These are phyloP conservation scores for Cylas formicarius DNA, from an alignment of 1,140 invertebrate species.

Conservation along the genomic window DNA sequence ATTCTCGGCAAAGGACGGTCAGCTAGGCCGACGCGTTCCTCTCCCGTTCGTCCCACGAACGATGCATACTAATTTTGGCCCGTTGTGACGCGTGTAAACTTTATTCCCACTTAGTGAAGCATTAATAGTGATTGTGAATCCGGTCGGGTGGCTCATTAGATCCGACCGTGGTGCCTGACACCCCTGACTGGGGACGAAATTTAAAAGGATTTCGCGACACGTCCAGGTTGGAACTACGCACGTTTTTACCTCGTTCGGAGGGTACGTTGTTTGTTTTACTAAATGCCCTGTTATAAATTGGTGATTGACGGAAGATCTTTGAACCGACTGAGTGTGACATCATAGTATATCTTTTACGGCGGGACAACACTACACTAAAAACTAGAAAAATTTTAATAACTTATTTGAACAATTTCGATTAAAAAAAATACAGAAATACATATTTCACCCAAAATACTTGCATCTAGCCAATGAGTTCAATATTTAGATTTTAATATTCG, in stretches of 20 bases:
- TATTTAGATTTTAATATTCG: no score
- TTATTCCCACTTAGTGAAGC: slow-evolving; percentile 39
- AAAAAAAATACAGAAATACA: no score
- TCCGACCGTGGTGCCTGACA: slow-evolving; percentile 8
- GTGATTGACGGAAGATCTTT: slow-evolving; percentile 10
- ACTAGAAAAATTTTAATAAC: no score
- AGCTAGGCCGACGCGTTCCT: slow-evolving; percentile 17
- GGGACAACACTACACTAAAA: no score
- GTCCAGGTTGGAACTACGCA: slow-evolving; percentile 23
- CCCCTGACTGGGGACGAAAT: slow-evolving; percentile 14
- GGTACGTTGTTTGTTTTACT: slow-evolving; percentile 20
- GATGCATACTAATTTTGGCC: slow-evolving; percentile 38
- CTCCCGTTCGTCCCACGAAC: slow-evolving; percentile 14
- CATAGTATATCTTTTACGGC: no score
- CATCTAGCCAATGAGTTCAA: no score
- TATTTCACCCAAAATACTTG: no score
- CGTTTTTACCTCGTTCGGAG: slow-evolving; percentile 22
- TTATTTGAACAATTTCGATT: no score
- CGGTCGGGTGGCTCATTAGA: slow-evolving; percentile 24
- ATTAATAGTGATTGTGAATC: slow-evolving; percentile 39
- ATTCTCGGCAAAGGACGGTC: slow-evolving; percentile 33
- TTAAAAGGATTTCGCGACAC: slow-evolving; percentile 23
- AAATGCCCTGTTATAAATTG: slow-evolving; percentile 5
- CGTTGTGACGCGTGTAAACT: slow-evolving; percentile 32
- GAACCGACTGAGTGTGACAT: no score